Evolutionary conservation across 2,888 invertebrate species (phyloP), one percentile per base, ranked within the genome.

Genomic region (Sthenelais limicola): DNA sequence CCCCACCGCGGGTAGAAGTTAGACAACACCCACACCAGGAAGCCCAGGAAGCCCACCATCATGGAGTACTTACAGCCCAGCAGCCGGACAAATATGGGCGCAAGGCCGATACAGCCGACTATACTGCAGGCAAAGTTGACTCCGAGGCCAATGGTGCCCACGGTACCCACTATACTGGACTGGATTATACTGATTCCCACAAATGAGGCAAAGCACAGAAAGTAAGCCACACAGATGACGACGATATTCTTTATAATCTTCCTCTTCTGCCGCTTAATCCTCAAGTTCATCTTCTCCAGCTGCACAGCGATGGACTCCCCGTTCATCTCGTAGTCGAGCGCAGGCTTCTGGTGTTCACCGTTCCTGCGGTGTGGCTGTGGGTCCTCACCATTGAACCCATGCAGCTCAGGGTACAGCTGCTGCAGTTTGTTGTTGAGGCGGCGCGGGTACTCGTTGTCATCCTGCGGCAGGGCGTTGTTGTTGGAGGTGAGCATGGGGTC

Each of bases 141-240:
- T 9, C 48, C 68, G 3, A 68, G 47, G 21, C 68, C 68, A 1
- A 68, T 68, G 21, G 68, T 68, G 1, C 68, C 68, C 5, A 68
- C 68, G 1, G 68, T 38, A 3, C 68, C 68, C n/a, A 43, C 47
- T n/a, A 68, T 68, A 28, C 51, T 52, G 30, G 26, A 26, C 28
- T 68, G 68, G 3, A 68, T 68, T 30, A 68, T 68, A 24, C 68
- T 68, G 2, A 68, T n/a, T 1, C 68, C 68, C n/a, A 49, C 49
- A 24, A 51, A 68, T 18, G 51, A 33, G 12, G 68, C n/a, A 28
- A 68, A 68, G 24, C 35, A 35, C 21, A 68, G 51, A 28, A 68
- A 68, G 52, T 48, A 48, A 24, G 48, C 68, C 5, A 68, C 21
- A 51, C 35, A 43, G 49, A 49, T 35, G 47, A 51, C 18, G 9